Base-by-base conservation (phyloP, 2,113 vertebrate genomes). In the Speoplatyrhinus poulsoni region DNA sequence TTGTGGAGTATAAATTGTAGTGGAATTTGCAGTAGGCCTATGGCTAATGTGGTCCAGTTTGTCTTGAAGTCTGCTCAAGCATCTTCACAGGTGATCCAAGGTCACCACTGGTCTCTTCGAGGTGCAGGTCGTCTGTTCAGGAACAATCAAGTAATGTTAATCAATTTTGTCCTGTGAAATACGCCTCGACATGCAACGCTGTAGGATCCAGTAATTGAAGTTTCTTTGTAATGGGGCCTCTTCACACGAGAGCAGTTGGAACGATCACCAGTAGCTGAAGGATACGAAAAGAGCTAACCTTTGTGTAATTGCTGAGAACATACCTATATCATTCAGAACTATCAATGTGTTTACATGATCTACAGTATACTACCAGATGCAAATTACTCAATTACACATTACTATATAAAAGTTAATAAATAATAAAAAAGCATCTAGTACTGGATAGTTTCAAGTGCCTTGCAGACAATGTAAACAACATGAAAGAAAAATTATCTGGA, bases 41-140 rank as follows among this genome's bases (percentile, higher is more conserved):
- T 26, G 6, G 41, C 52, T 71, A 62, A 67, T 52, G 61, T 15
- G 3, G 59, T 78, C 65, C 60, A 32, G 36, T 10, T 46, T 69
- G 65, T 67, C 64, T 1, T 41, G 36, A 75, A 26, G 68, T 77
- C 26, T 17, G 32, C 19, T 79, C 70, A 47, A 19, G n/a, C 0
- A 26, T 53, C 71, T 69, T 59, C 79, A n/a, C 60, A 56, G 50
- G 60, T 3, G 33, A 62, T 63, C 76, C 3, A 11, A 65, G 71
- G 73, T 90, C 90, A 93, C 86, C 89, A 91, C 73, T 83, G 88
- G 87, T 92, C 86, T 77, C 89, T 85, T 9, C 91, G 91, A 10
- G 91, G 91, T 71, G 89, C 78, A 8, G 86, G 92, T n/a, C 93
- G 93, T 88, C 93, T 93, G 93, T 93, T 89, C 80, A 85, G 71